Base-by-base conservation (phyloP, 2,888 invertebrate species). In the Lasioglossum oenotherae region DNA sequence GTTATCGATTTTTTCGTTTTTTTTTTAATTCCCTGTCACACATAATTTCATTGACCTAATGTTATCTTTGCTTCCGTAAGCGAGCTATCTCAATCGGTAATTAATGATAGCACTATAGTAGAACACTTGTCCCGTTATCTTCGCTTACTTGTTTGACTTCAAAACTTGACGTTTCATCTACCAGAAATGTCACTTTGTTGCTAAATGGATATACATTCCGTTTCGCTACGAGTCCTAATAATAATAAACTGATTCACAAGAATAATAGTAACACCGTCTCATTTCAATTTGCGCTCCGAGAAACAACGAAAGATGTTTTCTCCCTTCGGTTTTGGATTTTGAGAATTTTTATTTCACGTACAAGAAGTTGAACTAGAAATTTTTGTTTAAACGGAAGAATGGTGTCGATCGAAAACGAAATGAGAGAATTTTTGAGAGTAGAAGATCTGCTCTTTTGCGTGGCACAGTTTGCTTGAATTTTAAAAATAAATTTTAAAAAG, bases 41-140 rank as follows among this genome's bases (percentile, higher is more conserved):
- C 73, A 19, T 16, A 23, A 74, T 77, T 60, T 76, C 71, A 71
- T 27, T 81, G 53, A 71, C 41, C 31, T 74, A 81, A 80, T 44
- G n/a, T 73, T 85, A 71, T 44, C 16, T 19, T 44, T 14, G 35
- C n/a, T 78, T 74, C 35, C 73, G 53, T 64, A 53, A 67, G 53
- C 46, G 23, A 27, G 19, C 76, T 73, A 71, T 77, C 77, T 44
- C 8, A 46, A 27, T 35, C 44, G 78, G 72, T 16, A 14, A 80
- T 78, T 78, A 31, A 67, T 16, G 75, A 82, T 83, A 78, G 81
- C 16, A 16, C 46, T 46, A 46, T 4, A 46, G 46, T 46, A 46
- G 46, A 35, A 27, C 38, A 38, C 60, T 23, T 76, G 27, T 38
- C 49, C 16, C 75, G 44, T 35, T 67, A 74, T 75, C 38, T 31